phyloP scores from a whole-genome alignment of 2,797 vertebrate species.

The Lacerta bilineata region DNA sequence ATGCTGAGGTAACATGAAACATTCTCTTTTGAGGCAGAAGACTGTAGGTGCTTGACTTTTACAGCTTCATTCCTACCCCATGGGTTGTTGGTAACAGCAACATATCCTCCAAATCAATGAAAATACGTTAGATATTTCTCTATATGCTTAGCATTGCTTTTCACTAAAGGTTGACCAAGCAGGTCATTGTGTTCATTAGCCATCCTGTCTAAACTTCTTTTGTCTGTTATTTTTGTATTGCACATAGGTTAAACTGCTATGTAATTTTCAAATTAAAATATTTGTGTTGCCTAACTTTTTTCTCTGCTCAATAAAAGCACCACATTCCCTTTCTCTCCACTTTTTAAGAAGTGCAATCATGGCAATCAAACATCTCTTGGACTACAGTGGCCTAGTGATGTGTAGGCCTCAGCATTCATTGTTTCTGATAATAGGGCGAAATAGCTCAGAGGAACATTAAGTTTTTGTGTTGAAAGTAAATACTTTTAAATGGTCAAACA shows the following conservation, averaged over 20 bases:
- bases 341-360: not conserved
- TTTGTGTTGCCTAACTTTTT: not conserved
- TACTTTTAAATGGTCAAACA: not conserved
- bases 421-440: not conserved
- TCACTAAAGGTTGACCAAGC: not conserved
- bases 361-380: not conserved
- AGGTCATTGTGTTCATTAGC: not conserved
- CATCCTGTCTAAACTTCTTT: not conserved
- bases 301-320: not conserved
- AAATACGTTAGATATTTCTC: not conserved
- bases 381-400: not conserved
- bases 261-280: not conserved
- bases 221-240: not conserved
- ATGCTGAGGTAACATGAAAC: not conserved
- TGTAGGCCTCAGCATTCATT: not conserved
- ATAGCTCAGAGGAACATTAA: not conserved
- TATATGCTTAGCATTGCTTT: not conserved
- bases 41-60: not conserved
- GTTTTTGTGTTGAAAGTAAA: not conserved
- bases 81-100: not conserved
- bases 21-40: not conserved
- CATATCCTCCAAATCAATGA: not conserved
- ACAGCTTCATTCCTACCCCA: not conserved
- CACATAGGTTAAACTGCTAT: not conserved
- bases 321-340: not conserved